Evolutionary conservation across 2,888 invertebrate genomes (phyloP).

Genomic region (Acanthacorydalis orientalis): DNA sequence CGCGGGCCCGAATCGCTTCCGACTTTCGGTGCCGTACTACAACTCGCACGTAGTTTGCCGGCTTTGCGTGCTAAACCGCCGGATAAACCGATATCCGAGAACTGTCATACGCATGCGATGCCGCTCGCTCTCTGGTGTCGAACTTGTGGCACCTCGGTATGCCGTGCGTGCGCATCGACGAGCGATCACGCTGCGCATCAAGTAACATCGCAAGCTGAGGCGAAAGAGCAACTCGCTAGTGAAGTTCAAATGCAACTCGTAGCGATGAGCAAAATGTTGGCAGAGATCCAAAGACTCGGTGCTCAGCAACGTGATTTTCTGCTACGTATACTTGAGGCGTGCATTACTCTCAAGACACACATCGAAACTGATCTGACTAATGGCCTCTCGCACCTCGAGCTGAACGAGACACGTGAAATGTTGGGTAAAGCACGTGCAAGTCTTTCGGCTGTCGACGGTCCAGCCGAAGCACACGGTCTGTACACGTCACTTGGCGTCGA

Average conservation of each 20-base stretch:
- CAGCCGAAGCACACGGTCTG: conserved; percentile 41
- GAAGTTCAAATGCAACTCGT: conserved; percentile 49
- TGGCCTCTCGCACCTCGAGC: conserved; percentile 46
- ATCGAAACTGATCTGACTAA: conserved; percentile 57
- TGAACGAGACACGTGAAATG: conserved; percentile 46
- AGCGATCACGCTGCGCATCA: conserved; percentile 48
- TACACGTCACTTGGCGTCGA: conserved; percentile 43
- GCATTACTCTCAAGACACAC: conserved; percentile 55
- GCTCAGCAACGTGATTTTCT: conserved; percentile 55
- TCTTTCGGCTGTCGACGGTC: conserved; percentile 37
- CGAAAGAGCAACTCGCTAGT: conserved; percentile 44
- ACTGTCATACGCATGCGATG: conserved; percentile 56
- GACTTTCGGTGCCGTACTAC: conserved; percentile 48
- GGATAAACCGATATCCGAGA: conserved; percentile 34
- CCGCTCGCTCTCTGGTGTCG: conserved; percentile 55
- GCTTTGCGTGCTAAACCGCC: conserved; percentile 32
- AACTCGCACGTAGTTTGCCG: conserved; percentile 44
- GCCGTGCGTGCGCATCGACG: conserved; percentile 48
- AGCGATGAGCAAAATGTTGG: conserved; percentile 49
- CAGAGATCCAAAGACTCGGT: conserved; percentile 52
- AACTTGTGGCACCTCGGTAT: conserved; percentile 43
- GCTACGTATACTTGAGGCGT: conserved; percentile 54
- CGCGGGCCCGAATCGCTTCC: conserved; percentile 49
- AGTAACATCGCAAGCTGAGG: conserved; percentile 48
- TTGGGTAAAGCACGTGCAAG: conserved; percentile 41